phyloP scores from a whole-genome alignment of 2,113 vertebrate species.

The Aptenodytes patagonicus region DNA sequence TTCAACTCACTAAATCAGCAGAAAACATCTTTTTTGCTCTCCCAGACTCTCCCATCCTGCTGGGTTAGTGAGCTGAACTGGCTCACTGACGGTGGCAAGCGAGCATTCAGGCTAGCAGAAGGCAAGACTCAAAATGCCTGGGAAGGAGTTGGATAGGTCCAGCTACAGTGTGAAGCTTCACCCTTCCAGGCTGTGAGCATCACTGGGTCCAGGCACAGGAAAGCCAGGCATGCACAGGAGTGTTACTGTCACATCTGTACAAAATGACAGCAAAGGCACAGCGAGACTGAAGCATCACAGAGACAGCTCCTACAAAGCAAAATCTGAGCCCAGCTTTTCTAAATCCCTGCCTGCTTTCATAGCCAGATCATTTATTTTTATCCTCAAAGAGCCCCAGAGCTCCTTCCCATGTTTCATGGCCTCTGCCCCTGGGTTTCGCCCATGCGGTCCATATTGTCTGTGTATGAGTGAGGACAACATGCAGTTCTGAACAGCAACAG shows the following conservation, averaged over 20 bases:
- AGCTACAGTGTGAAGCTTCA: neutral
- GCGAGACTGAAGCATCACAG: neutral
- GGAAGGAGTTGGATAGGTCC: neutral
- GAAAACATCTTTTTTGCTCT: neutral
- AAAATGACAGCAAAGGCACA: neutral
- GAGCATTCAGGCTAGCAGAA: neutral
- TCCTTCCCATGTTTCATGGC: neutral
- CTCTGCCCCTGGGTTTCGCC: neutral
- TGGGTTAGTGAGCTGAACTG: neutral
- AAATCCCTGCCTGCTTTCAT: neutral
- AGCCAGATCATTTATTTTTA: neutral
- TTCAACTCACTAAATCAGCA: neutral
- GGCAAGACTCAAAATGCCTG: neutral
- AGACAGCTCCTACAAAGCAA: neutral
- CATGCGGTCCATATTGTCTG: accelerated
- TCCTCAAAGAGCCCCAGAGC: neutral
- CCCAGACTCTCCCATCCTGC: neutral
- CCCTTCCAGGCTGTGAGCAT: neutral
- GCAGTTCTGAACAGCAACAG: neutral
- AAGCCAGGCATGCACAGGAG: neutral
- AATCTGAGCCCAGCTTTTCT: neutral
- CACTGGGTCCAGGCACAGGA: neutral
- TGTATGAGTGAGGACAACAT: accelerated
- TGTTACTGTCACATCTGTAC: neutral
- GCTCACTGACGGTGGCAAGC: neutral